Evolutionary conservation across 2,888 invertebrate genomes (phyloP), one percentile per base, ranked within the genome.

Genomic region (Thalpophila matura): DNA sequence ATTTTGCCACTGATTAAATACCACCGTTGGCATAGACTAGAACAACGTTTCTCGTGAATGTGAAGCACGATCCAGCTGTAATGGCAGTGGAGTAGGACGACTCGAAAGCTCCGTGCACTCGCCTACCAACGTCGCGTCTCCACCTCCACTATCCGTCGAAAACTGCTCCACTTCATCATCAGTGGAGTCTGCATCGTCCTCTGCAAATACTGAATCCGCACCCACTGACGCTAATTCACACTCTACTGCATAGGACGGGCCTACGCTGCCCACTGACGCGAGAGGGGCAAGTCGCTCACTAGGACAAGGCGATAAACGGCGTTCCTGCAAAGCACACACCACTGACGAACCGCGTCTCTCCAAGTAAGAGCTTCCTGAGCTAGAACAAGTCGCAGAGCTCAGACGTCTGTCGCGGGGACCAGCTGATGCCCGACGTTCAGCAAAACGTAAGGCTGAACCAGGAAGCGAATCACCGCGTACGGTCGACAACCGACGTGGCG

Each of bases 121-220:
- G 37, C 87, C 87, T 14, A 82, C 83, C 37, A 86, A 87, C 33
- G 90, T 89, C 50, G 89, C 89, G 20, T 92, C 93, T 47, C 90
- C 94, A 61, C 96, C 96, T 75, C 97, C 97, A 83, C 97, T 98
- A 85, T 98, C 98, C 35, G 98, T 98, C 63, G 97, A 97, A 86
- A 98, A 97, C 82, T 97, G 97, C 83, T 97, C 97, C 80, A 98
- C 97, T 84, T 98, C 98, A 83, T 98, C 97, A 86, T 98, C 98
- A 14, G 98, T 98, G 80, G 98, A 97, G 77, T 96, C 95, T 55
- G 91, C 96, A 73, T 96, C 97, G 81, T 96, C 96, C 85, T 97
- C 97, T 58, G 96, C 95, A 88, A 98, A 98, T 61, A 98, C 97
- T 18, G 98, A 98, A 89, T 98, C 98, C 51, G 97, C 97, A 42